phyloP scores from a whole-genome alignment of 2,113 vertebrate genomes.

The Callithrix jacchus region DNA sequence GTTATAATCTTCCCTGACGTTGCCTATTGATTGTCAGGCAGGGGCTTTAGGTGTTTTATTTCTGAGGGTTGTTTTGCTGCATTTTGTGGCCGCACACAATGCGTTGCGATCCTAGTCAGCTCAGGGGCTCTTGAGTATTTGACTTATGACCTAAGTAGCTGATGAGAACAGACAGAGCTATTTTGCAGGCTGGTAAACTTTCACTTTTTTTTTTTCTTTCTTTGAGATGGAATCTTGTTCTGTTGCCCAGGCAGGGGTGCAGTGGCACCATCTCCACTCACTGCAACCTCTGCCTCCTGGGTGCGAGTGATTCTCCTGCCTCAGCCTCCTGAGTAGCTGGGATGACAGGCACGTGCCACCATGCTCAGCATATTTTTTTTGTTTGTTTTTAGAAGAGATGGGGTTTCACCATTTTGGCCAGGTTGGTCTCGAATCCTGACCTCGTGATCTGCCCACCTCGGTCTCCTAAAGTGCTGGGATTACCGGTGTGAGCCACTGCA shows the following conservation, averaged over 20 bases:
- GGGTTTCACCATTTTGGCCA: background rate
- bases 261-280: accelerated
- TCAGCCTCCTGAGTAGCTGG: background rate
- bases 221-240: background rate
- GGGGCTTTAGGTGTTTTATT: too few relatives aligned
- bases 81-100: too few relatives aligned
- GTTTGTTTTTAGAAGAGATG: background rate
- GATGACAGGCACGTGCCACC: background rate
- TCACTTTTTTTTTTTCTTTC: background rate
- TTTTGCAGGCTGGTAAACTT: too few relatives aligned
- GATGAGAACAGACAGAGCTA: too few relatives aligned
- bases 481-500: background rate
- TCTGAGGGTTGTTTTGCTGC: too few relatives aligned
- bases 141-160: too few relatives aligned
- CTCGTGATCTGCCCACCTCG: background rate
- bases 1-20: too few relatives aligned
- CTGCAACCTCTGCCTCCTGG: background rate
- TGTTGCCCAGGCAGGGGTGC: background rate
- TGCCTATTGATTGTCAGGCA: too few relatives aligned
- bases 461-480: background rate
- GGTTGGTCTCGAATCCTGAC: background rate
- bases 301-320: background rate
- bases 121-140: too few relatives aligned
- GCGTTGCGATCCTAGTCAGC: too few relatives aligned
- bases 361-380: background rate